phyloP scores from a whole-genome alignment of 37 sponge, comb jelly and placozoan species.

The Mnemiopsis leidyi region DNA sequence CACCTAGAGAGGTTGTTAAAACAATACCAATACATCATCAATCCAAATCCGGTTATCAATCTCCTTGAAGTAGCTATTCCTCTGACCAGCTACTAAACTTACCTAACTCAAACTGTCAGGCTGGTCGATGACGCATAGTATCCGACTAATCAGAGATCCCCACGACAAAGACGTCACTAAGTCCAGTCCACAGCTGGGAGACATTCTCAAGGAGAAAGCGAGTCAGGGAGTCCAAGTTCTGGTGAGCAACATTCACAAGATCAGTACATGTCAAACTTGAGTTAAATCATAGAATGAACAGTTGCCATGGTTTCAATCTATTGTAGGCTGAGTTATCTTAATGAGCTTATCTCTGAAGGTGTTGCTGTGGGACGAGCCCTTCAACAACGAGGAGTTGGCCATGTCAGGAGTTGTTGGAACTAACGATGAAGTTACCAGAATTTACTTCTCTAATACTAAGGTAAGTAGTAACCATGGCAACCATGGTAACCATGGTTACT shows the following conservation, averaged over 20 bases:
- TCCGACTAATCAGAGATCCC: background rate
- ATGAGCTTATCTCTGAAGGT: background rate
- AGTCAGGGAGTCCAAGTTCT: constrained; percentile 36
- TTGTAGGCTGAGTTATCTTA: background rate
- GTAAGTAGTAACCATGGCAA: background rate
- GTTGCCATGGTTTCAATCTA: background rate
- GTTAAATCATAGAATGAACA: too few relatives aligned
- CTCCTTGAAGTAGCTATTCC: background rate
- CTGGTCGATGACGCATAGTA: constrained; percentile 54
- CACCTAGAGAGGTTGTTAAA: too few relatives aligned
- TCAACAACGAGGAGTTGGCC: constrained; percentile 34
- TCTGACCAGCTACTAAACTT: background rate
- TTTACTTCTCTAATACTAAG: constrained; percentile 56
- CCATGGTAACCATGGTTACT: too few relatives aligned
- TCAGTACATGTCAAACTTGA: too few relatives aligned
- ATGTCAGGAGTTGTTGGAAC: constrained; percentile 63
- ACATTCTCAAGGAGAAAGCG: constrained; percentile 18
- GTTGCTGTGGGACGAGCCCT: constrained; percentile 54
- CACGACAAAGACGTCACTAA: background rate
- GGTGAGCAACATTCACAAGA: too few relatives aligned
- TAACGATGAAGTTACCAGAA: constrained; percentile 52
- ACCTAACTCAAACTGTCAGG: background rate
- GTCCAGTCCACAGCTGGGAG: background rate
- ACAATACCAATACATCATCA: too few relatives aligned
- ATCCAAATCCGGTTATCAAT: too few relatives aligned